phyloP scores from a whole-genome alignment of 1,140 invertebrate species.

The Drosophila busckii region DNA sequence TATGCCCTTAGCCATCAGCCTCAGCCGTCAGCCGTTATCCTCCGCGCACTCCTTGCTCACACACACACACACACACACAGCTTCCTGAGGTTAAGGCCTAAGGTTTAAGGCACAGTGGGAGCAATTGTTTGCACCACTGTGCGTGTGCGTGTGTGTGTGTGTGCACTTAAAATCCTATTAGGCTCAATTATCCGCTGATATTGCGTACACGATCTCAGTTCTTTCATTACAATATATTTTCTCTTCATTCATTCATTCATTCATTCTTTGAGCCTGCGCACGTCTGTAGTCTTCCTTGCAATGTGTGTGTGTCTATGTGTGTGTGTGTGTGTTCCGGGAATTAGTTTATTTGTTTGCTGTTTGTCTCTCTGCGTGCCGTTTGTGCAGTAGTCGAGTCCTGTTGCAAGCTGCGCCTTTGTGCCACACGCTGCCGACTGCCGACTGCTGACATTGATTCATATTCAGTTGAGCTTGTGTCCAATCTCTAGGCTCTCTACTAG shows the following conservation, averaged over 20 bases:
- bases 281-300: slow-evolving; percentile 32
- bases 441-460: slow-evolving; percentile 74
- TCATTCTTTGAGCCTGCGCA: slow-evolving; percentile 38
- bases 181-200: slow-evolving; percentile 78
- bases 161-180: slow-evolving; percentile 78
- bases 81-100: slow-evolving; percentile 48
- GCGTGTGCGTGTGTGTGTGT: slow-evolving; percentile 26
- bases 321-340: slow-evolving; percentile 52
- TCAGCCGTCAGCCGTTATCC: slow-evolving; percentile 60
- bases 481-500: slow-evolving; percentile 25
- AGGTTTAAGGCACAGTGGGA: slow-evolving; percentile 52
- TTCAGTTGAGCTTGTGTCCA: slow-evolving; percentile 35
- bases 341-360: slow-evolving; percentile 47
- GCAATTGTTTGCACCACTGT: slow-evolving; percentile 41
- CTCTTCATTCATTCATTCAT: slow-evolving; percentile 23
- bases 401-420: slow-evolving; percentile 68
- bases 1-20: slow-evolving; percentile 18
- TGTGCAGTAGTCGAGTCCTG: slow-evolving; percentile 47
- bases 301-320: background rate
- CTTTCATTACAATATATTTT: slow-evolving; percentile 41
- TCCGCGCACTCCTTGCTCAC: slow-evolving; percentile 24
- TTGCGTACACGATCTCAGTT: slow-evolving; percentile 73
- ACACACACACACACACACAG: slow-evolving; percentile 23
- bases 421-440: slow-evolving; percentile 57
- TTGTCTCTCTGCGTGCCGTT: slow-evolving; percentile 57